Evolutionary conservation across 92 coral and sea anemone species (phyloP), one percentile per base, ranked within the genome.

Genomic region (Hydrozoanthus gracilis): DNA sequence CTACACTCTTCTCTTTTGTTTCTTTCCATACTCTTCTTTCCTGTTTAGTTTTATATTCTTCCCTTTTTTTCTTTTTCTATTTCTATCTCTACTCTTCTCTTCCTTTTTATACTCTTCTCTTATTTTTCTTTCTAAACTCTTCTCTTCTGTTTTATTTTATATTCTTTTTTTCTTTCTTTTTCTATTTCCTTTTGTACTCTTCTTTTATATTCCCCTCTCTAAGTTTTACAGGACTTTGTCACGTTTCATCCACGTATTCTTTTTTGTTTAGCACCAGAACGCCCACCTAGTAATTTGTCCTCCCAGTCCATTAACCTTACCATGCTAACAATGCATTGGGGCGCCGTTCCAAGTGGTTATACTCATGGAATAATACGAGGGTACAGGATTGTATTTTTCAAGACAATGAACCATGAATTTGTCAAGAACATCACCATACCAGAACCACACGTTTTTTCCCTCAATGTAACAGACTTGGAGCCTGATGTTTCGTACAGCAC

Each of bases 291-390:
- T 16, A 18, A 52, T 49, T 20, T 76, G 5, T 52, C 66, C 15
- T 51, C 82, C 13, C 46, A 10, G 20, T 64, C 47, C 7, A 4
- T 76, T 18, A 76, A 76, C 46, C 18, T 14, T 46, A 76, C 82
- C 4, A 65, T 65, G n/a, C 82, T 76, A 3, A 76, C 65, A 76
- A 9, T 76, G 65, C 27, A 8, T 65, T 76, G 82, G 82, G n/a
- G 13, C 12, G 13, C 65, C 14, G 82, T 76, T 12, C 82, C 82
- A 27, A 13, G 16, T 18, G 66, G 4, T 13, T 39, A 51, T 3
- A 52, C 12, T 76, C 20, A 76, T 45, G 82, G 82, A 8, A 46
- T 52, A 8, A 11, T 52, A 14, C 65, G 60, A 76, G 82, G 82
- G 17, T 76, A 76, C 48, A 35, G 66, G 54, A n/a, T 76, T 76